Percentiles rank a stretch among this genome's conserved stretches.
Evolutionary conservation across 1,140 invertebrate species (phyloP).

Genomic region (Eufriesea mexicana): DNA sequence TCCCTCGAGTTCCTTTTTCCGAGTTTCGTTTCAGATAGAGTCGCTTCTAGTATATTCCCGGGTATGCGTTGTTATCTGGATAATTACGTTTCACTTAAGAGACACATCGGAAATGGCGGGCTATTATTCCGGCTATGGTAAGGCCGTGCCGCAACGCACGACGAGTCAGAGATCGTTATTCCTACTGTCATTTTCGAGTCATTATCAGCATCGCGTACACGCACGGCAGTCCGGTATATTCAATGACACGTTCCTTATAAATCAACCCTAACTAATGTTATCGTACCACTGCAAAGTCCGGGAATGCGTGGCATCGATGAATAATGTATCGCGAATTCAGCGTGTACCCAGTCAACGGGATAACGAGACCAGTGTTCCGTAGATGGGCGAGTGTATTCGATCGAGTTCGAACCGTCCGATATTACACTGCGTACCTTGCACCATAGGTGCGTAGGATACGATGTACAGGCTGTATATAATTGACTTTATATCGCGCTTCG

Average conservation of each 20-base stretch:
- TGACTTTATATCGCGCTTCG: not conserved
- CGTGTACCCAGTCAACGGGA: conserved; percentile 25
- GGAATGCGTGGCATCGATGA: conserved; percentile 11
- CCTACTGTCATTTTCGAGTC: not conserved
- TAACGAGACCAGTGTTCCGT: conserved; percentile 36
- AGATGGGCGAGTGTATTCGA: not conserved
- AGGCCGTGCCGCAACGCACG: too few relatives aligned
- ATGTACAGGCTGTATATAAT: not conserved
- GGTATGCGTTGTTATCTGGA: too few relatives aligned
- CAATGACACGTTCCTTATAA: not conserved
- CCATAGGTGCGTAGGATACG: not conserved
- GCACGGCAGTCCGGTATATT: not conserved
- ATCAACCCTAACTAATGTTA: not conserved
- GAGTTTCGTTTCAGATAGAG: too few relatives aligned
- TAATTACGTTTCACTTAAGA: too few relatives aligned
- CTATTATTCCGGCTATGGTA: too few relatives aligned
- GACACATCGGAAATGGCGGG: too few relatives aligned
- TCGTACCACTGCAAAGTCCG: not conserved
- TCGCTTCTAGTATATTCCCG: too few relatives aligned
- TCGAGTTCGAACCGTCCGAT: not conserved
- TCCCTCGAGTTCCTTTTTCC: too few relatives aligned
- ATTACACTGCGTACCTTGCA: conserved; percentile 6
- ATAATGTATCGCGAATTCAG: conserved; percentile 43
- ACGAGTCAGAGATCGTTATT: not conserved
- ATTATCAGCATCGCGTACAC: not conserved